phyloP scores from a whole-genome alignment of 2,113 vertebrate genomes.

The Prionailurus bengalensis region DNA sequence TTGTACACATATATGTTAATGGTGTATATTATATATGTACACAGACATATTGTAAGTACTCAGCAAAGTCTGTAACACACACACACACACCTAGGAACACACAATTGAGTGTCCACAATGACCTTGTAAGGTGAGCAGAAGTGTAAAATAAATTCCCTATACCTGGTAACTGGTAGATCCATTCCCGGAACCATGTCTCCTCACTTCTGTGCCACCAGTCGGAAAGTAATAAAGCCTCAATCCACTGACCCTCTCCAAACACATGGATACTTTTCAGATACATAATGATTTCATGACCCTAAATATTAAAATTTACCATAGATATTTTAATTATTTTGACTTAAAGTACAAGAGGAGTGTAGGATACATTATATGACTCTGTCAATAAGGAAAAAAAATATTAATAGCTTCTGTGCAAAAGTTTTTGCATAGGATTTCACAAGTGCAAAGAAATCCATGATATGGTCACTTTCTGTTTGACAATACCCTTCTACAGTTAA shows the following conservation, averaged over 20 bases:
- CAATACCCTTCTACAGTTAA: slow-evolving; percentile 10
- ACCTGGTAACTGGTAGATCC: background rate
- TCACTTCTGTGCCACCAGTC: background rate
- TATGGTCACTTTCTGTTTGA: background rate
- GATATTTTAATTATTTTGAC: slow-evolving; percentile 28
- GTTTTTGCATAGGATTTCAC: background rate
- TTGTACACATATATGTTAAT: background rate
- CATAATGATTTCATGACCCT: background rate
- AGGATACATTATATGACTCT: background rate
- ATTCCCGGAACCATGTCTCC: background rate
- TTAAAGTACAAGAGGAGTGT: background rate
- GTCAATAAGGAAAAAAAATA: background rate
- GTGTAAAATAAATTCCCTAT: background rate
- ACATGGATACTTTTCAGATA: background rate
- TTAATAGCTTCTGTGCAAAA: background rate
- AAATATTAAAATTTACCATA: slow-evolving; percentile 4
- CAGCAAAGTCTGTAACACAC: background rate
- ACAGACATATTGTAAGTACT: background rate
- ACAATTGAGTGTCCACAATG: background rate
- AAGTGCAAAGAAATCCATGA: background rate
- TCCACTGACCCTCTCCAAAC: background rate
- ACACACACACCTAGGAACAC: background rate
- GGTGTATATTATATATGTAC: background rate
- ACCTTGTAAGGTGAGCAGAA: background rate
- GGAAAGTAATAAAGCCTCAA: background rate